Evolutionary conservation across 2,797 vertebrate genomes (phyloP).

Genomic region (Hozukius guyotensis): DNA sequence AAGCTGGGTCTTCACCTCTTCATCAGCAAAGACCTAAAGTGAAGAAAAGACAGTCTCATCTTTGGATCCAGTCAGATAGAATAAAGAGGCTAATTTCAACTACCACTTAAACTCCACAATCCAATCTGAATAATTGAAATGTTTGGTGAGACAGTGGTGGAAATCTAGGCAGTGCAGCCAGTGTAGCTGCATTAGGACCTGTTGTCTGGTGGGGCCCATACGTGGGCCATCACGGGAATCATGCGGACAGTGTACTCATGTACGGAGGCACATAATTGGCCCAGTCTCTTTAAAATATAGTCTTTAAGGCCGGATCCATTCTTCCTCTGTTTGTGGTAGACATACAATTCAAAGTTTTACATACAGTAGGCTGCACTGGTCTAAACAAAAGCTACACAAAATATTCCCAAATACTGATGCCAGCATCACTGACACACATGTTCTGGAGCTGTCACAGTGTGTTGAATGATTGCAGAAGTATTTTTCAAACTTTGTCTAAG

Average conservation of each 20-base stretch:
- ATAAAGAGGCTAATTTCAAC: neutral
- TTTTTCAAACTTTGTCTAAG: no score
- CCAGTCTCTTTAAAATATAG: neutral
- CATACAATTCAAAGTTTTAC: no score
- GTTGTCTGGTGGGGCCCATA: neutral
- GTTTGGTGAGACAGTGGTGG: neutral
- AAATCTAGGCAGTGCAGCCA: neutral
- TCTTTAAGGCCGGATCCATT: no score
- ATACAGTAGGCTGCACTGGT: no score
- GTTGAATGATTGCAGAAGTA: no score
- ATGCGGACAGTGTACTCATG: neutral
- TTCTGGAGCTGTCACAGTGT: no score
- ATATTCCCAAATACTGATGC: no score
- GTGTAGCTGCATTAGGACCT: neutral
- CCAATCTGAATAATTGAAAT: neutral
- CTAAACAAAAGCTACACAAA: no score
- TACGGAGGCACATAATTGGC: neutral
- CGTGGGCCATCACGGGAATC: neutral
- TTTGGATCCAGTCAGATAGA: neutral
- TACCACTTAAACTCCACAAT: neutral
- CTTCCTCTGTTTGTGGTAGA: neutral
- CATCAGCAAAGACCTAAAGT: neutral
- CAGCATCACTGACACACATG: no score
- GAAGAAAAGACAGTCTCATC: neutral
- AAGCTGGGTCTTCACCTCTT: neutral